Percentiles rank a stretch among this genome's conserved stretches.
phyloP scores from a whole-genome alignment of 2,797 vertebrate species.

The Zonotrichia albicollis region DNA sequence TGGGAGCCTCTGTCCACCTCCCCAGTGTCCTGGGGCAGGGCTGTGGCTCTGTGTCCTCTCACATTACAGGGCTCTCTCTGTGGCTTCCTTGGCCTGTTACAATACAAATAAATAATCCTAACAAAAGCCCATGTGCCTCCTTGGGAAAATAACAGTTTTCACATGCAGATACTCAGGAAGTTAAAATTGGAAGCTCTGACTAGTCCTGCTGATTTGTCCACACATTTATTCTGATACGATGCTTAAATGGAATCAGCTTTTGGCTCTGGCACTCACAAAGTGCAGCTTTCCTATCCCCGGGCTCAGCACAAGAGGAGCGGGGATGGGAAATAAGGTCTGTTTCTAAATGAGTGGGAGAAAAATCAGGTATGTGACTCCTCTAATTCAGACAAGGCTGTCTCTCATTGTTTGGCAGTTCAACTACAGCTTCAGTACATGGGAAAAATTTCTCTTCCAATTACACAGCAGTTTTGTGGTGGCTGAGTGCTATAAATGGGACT shows the following conservation, averaged over 20 bases:
- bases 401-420: slow-evolving; percentile 56
- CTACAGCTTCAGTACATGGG: slow-evolving; percentile 70
- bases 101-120: slow-evolving; percentile 58
- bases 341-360: slow-evolving; percentile 54
- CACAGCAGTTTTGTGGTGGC: slow-evolving; percentile 78
- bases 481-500: slow-evolving; percentile 78
- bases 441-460: slow-evolving; percentile 78
- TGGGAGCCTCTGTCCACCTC: not conserved
- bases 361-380: slow-evolving; percentile 61
- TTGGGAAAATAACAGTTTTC: slow-evolving; percentile 57
- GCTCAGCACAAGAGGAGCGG: slow-evolving; percentile 51
- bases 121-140: slow-evolving; percentile 46
- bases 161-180: slow-evolving; percentile 62
- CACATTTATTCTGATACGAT: slow-evolving; percentile 29
- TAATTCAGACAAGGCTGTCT: slow-evolving; percentile 48
- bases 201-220: slow-evolving; percentile 32
- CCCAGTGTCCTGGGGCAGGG: rapidly evolving
- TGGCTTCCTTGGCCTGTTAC: not conserved
- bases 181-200: slow-evolving; percentile 56
- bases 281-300: not conserved
- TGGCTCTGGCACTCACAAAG: not conserved
- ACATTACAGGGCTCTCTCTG: not conserved
- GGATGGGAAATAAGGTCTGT: slow-evolving; percentile 46
- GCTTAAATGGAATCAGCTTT: slow-evolving; percentile 53
- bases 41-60: slow-evolving; percentile 4